These are phyloP conservation scores for Lasiurus borealis DNA, from an alignment of 2,113 vertebrate genomes.

Conservation along the genomic window DNA sequence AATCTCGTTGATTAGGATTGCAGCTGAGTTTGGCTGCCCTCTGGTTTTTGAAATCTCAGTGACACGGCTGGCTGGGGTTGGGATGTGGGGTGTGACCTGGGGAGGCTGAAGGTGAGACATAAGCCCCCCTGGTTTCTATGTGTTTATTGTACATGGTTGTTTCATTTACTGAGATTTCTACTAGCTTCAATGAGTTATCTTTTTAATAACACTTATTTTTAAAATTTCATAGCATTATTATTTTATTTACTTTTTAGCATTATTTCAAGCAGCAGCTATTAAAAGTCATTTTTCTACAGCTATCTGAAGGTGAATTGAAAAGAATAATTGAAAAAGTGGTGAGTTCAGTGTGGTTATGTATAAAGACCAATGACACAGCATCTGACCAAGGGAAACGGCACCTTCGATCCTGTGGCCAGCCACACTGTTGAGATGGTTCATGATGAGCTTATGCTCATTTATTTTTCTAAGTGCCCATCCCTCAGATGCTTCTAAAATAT, in stretches of 20 bases:
- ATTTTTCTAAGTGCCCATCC: not conserved
- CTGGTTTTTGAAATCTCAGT: not conserved
- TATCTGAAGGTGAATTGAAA: not conserved
- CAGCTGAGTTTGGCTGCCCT: not conserved
- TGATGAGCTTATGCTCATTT: not conserved
- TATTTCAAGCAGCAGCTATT: constrained; percentile 10
- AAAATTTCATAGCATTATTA: not conserved
- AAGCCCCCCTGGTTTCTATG: not conserved
- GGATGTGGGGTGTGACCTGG: not conserved
- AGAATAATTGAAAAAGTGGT: not conserved
- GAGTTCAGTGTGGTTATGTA: not conserved
- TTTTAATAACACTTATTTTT: not conserved
- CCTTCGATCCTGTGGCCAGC: not conserved
- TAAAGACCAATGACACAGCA: not conserved
- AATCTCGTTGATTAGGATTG: not conserved
- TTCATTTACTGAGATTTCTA: constrained; percentile 1
- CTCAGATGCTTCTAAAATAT: not conserved
- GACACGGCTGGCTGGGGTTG: not conserved
- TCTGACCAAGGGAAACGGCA: not conserved
- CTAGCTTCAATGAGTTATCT: not conserved
- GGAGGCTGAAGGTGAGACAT: not conserved
- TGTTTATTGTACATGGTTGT: not conserved
- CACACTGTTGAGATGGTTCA: not conserved
- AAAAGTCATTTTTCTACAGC: not conserved
- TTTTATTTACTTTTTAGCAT: not conserved